A percentile compares a stretch with the other conserved stretches of the same genome.
These are phyloP conservation scores for Oceanites oceanicus DNA, from an alignment of 2,113 vertebrate species.

Conservation along the genomic window DNA sequence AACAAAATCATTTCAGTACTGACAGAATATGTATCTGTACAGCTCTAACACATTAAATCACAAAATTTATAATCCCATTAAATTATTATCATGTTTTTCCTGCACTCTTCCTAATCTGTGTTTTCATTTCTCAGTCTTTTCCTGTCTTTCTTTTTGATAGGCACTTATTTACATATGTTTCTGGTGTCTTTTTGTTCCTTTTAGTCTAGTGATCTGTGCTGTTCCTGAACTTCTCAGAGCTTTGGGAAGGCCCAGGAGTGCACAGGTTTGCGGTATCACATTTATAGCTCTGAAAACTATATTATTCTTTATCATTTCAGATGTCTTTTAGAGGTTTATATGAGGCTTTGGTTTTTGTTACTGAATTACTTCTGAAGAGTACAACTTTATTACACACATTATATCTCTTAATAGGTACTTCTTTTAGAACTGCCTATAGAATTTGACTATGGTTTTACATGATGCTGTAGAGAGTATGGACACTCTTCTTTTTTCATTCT, in stretches of 20 bases:
- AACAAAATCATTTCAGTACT: not conserved
- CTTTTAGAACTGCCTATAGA: not conserved
- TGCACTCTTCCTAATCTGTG: not conserved
- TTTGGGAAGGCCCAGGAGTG: not conserved
- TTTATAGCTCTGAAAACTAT: not conserved
- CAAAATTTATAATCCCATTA: not conserved
- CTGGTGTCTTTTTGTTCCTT: not conserved
- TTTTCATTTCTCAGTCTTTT: not conserved
- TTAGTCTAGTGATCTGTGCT: not conserved
- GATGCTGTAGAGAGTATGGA: not conserved
- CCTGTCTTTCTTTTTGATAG: not conserved
- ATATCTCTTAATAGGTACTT: not conserved
- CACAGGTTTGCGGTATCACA: not conserved
- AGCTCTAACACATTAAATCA: not conserved
- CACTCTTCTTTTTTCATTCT: not conserved
- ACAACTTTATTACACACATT: not conserved
- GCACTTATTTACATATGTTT: not conserved
- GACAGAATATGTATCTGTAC: not conserved
- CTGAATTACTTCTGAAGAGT: not conserved
- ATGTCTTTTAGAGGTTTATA: not conserved
- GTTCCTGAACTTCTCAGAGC: not conserved
- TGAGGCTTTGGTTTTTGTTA: not conserved
- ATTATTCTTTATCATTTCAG: not conserved
- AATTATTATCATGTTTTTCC: not conserved
- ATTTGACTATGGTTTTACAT: not conserved